Evolutionary conservation across 2,113 vertebrate species (phyloP).

Genomic region (Neogale vison): DNA sequence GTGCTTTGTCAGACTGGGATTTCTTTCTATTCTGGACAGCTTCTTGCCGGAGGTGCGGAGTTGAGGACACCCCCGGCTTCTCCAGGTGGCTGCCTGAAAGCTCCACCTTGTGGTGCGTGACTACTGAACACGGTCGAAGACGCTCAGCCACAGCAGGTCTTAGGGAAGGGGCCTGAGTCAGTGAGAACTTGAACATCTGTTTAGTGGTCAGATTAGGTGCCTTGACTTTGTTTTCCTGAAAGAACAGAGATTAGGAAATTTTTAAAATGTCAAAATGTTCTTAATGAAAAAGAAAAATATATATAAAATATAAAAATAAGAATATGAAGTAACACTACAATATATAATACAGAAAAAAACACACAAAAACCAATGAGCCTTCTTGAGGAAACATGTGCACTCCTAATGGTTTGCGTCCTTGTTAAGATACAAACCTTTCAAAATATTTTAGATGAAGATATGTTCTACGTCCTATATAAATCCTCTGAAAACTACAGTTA

Average conservation of each 20-base stretch:
- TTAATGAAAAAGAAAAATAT: conserved; percentile 44
- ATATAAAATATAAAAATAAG: background rate
- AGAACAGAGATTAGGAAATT: conserved; percentile 59
- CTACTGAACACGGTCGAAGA: background rate
- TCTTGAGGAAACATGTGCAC: background rate
- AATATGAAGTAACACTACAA: background rate
- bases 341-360: background rate
- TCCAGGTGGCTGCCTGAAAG: conserved; percentile 61
- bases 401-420: background rate
- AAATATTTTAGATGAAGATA: background rate
- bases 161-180: conserved; percentile 73
- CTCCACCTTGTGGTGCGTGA: conserved; percentile 79
- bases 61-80: accelerated
- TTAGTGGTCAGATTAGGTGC: conserved; percentile 81
- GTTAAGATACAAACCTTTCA: background rate
- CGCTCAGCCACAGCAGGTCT: background rate
- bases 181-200: conserved; percentile 72
- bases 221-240: conserved; percentile 83
- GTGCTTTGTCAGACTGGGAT: background rate
- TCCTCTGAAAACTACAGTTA: background rate
- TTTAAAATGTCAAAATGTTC: conserved; percentile 26
- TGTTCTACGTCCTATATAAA: background rate
- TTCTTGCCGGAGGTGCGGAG: accelerated
- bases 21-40: background rate
- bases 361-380: background rate